Base-by-base conservation (phyloP, 2,797 vertebrate genomes). In the Petrocephalus sullivani region DNA sequence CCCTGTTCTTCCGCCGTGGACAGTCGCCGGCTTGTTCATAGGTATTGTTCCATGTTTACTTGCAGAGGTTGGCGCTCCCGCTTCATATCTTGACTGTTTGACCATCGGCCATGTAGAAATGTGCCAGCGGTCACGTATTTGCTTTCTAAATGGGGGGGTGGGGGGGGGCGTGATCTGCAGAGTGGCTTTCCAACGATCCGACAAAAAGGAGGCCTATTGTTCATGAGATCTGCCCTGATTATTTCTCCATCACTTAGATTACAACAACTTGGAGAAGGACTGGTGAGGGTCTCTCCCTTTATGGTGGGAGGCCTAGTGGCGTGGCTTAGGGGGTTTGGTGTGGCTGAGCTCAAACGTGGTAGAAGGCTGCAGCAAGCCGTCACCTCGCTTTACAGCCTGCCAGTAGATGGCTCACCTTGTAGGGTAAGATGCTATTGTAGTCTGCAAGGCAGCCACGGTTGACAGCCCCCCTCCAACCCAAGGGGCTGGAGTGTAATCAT, bases 21-120 rank as follows among this genome's bases (percentile, higher is more conserved):
- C 90, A 90, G 87, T 60, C 89, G 85, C 86, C 93, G 91, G 90
- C 90, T 86, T 89, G 85, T 28, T 90, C 86, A 91, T 90, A 91
- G 91, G 90, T 93, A 89, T 92, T 91, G 91, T 90, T 88, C 87
- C 89, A 88, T 60, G 54, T 94, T 93, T 56, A 53, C 92, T 89
- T 89, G 12, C 89, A 89, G 21, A 51, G 23, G 12, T 75, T 78
- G 6, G 14, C 1, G 84, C 16, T 87, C 4, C 10, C 2, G 7
- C 84, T 60, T 87, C 57, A 23, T 53, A 16, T 53, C 46, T 23
- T 41, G 21, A 78, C 87, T 14, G 12, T 56, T 78, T 71, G 61
- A 67, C 53, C 14, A 7, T 64, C 49, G 3, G 37, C 6, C 14
- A 46, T 85, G 23, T 41, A 67, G 56, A 41, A 5, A 51, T 33